Conservation (phyloP, 2,113 vertebrate species). For the Megaceryle torquata region DNA sequence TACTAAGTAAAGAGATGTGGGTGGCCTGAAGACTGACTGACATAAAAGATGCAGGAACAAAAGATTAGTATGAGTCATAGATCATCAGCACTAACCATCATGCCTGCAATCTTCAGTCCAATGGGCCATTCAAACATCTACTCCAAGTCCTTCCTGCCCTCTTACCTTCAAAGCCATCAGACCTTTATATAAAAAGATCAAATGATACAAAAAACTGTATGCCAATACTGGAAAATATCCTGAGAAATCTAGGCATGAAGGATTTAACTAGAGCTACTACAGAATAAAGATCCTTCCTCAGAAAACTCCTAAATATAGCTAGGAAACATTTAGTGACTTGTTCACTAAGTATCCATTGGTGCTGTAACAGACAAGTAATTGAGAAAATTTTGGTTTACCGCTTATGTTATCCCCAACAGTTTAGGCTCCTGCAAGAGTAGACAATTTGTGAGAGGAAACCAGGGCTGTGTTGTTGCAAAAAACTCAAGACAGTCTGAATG, state of each 20-base stretch:
- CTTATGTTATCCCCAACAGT: neutral
- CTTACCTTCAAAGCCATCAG: neutral
- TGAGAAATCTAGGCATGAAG: neutral
- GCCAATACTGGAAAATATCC: neutral
- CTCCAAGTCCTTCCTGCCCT: neutral
- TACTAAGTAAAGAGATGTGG: neutral
- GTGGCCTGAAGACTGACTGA: neutral
- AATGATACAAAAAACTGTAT: neutral
- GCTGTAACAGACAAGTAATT: neutral
- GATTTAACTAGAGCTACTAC: neutral
- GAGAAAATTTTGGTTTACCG: neutral
- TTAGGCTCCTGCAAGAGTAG: neutral
- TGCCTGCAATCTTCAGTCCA: neutral
- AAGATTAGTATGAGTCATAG: neutral
- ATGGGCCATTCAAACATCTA: neutral
- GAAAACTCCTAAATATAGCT: neutral
- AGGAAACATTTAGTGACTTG: neutral
- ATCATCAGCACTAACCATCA: neutral
- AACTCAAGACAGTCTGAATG: too few relatives aligned
- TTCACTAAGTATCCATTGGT: neutral
- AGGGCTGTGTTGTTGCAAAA: neutral
- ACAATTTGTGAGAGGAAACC: neutral
- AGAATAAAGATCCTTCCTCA: neutral
- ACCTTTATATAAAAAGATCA: neutral
- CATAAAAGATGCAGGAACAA: neutral